Percentiles rank a stretch among this genome's conserved stretches.
These are phyloP conservation scores for Hemithea aestivaria DNA, from an alignment of 2,888 invertebrate genomes.

Conservation along the genomic window DNA sequence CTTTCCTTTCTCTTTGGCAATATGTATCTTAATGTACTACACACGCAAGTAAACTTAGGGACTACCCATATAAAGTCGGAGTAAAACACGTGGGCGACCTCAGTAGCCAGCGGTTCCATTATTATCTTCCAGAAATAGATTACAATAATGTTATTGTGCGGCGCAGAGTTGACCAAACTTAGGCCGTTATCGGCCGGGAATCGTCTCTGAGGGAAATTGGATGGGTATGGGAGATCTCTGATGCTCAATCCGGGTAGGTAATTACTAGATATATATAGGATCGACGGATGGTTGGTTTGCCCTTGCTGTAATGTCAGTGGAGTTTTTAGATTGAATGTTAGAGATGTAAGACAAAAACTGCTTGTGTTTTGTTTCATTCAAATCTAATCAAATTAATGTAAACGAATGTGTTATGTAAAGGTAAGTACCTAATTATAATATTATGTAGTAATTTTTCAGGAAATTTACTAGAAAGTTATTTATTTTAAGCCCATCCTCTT, in stretches of 20 bases:
- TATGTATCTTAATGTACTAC: no score
- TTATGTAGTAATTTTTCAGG: no score
- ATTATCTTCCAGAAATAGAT: constrained; percentile 25
- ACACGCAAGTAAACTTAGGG: no score
- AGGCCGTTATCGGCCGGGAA: constrained; percentile 26
- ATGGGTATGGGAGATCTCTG: constrained; percentile 5
- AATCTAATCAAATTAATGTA: no score
- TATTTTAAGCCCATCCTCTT: no score
- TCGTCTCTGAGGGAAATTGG: constrained; percentile 23
- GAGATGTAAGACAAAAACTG: constrained; percentile 42
- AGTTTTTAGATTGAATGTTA: background rate
- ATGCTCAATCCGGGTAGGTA: constrained; percentile 11
- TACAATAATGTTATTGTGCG: constrained; percentile 24
- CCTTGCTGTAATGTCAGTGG: background rate
- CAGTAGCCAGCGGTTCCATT: constrained; percentile 14
- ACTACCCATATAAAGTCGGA: constrained; percentile 1
- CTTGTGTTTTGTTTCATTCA: constrained; percentile 40
- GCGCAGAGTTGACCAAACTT: constrained; percentile 24
- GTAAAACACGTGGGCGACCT: constrained; percentile 10
- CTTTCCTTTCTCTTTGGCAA: no score
- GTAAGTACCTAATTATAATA: no score
- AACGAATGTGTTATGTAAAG: no score
- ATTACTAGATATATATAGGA: constrained; percentile 2
- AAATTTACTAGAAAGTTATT: no score
- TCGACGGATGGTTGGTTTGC: constrained; percentile 7